phyloP scores from a whole-genome alignment of 35 echinoderm and acorn worm genomes.

The Ophioderma brevispina region DNA sequence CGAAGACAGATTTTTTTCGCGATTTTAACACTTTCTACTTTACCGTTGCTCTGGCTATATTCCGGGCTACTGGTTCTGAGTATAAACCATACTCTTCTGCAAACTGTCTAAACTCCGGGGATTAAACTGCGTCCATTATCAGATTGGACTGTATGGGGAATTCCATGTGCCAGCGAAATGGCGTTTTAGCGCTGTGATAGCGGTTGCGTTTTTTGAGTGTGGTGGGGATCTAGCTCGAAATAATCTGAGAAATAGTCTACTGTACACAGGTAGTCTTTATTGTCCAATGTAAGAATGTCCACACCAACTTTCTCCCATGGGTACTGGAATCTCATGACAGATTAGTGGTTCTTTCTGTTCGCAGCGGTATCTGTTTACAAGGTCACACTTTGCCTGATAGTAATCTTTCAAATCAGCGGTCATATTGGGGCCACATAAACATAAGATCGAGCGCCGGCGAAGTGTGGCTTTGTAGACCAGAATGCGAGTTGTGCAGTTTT shows the following conservation, averaged over 20 bases:
- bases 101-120: constrained; percentile 57
- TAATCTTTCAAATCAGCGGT: constrained; percentile 49
- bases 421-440: constrained; percentile 72
- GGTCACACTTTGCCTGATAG: constrained; percentile 14
- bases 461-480: constrained; percentile 55
- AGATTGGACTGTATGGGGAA: constrained; percentile 22
- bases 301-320: constrained; percentile 63
- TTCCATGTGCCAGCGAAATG: constrained; percentile 60
- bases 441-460: constrained; percentile 41
- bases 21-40: constrained; percentile 59
- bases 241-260: constrained; percentile 70
- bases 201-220: constrained; percentile 8
- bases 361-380: constrained; percentile 21
- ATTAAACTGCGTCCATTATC: constrained; percentile 75
- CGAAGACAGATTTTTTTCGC: constrained; percentile 43
- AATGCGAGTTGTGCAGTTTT: constrained; percentile 38
- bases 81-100: constrained; percentile 47
- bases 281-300: constrained; percentile 57
- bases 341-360: constrained; percentile 56
- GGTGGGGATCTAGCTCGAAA: constrained; percentile 40
- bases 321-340: constrained; percentile 41
- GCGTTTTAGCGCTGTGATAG: constrained; percentile 44
- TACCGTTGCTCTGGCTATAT: constrained; percentile 67
- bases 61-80: constrained; percentile 49
- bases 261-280: constrained; percentile 56